These are phyloP conservation scores for Anniella stebbinsi DNA, from an alignment of 2,797 vertebrate genomes.

Conservation along the genomic window DNA sequence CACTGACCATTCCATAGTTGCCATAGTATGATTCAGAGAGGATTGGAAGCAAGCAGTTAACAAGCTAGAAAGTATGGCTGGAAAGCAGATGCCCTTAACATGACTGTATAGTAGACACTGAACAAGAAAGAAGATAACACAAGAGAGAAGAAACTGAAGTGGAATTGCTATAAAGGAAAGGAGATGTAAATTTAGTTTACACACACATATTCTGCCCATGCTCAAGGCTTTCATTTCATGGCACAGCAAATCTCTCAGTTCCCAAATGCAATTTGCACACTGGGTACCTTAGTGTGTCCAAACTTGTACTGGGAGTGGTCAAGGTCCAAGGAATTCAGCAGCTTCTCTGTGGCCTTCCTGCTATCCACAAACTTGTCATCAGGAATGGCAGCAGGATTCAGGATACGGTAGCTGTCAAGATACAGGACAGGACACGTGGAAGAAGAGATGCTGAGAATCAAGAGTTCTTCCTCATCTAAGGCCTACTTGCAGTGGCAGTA, in stretches of 20 bases:
- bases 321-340: constrained; percentile 88
- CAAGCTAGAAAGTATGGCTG: background rate
- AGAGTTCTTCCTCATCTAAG: background rate
- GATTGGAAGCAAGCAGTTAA: background rate
- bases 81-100: background rate
- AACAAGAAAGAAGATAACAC: background rate
- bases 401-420: constrained; percentile 88
- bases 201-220: background rate
- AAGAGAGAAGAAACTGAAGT: fast-evolving
- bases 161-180: background rate
- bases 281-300: constrained; percentile 91
- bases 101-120: background rate
- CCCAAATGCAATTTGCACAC: background rate
- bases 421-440: constrained; percentile 26
- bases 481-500: background rate
- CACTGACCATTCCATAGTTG: background rate
- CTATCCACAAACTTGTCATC: constrained; percentile 94
- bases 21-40: background rate
- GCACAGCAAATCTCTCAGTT: background rate
- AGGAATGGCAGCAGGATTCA: constrained; percentile 92
- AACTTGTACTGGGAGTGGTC: constrained; percentile 91
- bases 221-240: background rate
- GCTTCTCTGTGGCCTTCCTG: constrained; percentile 92
- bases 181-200: background rate
- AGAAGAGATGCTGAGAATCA: background rate